Evolutionary conservation across 2,113 vertebrate species (phyloP).

Genomic region (Chaenocephalus aceratus): DNA sequence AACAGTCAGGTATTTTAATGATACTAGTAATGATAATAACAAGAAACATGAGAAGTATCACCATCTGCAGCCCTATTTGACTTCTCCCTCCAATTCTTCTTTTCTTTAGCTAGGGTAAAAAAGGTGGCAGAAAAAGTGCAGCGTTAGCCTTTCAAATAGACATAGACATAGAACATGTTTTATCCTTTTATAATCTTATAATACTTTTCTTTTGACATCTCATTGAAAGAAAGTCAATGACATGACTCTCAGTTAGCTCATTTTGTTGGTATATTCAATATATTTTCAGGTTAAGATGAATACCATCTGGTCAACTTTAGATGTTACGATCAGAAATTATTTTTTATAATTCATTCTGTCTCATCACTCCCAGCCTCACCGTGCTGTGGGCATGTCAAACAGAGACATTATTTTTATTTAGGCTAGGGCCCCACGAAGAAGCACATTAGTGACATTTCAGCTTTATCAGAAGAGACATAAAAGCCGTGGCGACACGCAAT

Average conservation of each 20-base stretch:
- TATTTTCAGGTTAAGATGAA: neutral
- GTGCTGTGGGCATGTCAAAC: conserved; percentile 33
- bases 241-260: neutral
- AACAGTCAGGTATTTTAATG: conserved; percentile 5
- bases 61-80: neutral
- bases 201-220: neutral
- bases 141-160: neutral
- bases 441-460: conserved; percentile 23
- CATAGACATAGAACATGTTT: neutral
- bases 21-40: too few relatives aligned
- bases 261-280: neutral
- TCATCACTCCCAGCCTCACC: conserved; percentile 41
- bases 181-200: neutral
- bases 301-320: conserved; percentile 52
- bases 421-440: conserved; percentile 39
- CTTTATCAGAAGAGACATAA: conserved; percentile 42
- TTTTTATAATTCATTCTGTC: conserved; percentile 68
- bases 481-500: conserved; percentile 4
- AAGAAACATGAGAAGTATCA: too few relatives aligned
- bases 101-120: neutral
- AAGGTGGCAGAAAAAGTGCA: too few relatives aligned
- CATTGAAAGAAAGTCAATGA: neutral
- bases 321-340: conserved; percentile 55
- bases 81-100: neutral
- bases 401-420: conserved; percentile 46